phyloP scores from a whole-genome alignment of 2,888 invertebrate species.

The Allacma fusca region DNA sequence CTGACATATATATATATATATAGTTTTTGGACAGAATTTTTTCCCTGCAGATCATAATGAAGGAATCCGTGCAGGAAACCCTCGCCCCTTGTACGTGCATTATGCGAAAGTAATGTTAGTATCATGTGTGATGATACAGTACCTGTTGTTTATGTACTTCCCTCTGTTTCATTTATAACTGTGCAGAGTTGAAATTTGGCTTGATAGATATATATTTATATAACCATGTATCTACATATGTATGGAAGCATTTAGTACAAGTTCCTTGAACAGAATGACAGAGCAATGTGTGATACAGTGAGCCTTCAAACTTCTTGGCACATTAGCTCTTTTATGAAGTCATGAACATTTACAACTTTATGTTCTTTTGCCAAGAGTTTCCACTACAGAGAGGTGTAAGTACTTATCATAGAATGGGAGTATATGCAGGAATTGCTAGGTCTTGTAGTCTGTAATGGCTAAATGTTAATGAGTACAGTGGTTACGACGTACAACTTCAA shows the following conservation, averaged over 20 bases:
- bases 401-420: not conserved
- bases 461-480: not conserved
- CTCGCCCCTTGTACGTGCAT: conserved; percentile 7
- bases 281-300: not conserved
- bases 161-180: not conserved
- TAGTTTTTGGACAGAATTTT: conserved; percentile 8
- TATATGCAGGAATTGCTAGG: not conserved
- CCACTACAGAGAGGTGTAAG: not conserved
- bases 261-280: conserved; percentile 2
- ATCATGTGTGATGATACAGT: not conserved
- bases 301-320: conserved; percentile 12
- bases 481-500: too few species aligned
- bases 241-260: not conserved
- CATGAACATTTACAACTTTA: conserved; percentile 32
- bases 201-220: too few species aligned
- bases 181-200: too few species aligned
- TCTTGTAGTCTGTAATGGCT: not conserved
- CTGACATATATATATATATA: too few species aligned
- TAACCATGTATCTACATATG: too few species aligned
- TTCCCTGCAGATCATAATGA: not conserved
- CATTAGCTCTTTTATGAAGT: conserved; percentile 22
- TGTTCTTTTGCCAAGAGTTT: conserved; percentile 19
- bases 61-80: conserved; percentile 13
- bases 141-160: not conserved
- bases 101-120: conserved; percentile 11